Evolutionary conservation across 1,140 invertebrate species (phyloP).

Genomic region (Panonychus citri): DNA sequence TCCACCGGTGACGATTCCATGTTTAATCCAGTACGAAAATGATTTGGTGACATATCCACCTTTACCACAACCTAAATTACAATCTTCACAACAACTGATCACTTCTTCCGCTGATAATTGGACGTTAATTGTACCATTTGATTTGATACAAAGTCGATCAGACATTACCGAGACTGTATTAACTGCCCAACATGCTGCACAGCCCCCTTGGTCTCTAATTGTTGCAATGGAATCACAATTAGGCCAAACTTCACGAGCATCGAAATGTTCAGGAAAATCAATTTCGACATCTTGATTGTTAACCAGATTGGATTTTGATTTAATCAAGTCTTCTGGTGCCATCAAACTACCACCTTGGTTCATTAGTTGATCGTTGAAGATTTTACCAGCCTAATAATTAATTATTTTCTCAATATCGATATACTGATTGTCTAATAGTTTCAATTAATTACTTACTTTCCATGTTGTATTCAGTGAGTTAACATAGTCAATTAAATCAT

Average conservation of each 20-base stretch:
- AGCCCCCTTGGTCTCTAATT: background rate
- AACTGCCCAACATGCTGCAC: conserved; percentile 38
- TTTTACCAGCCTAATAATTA: background rate
- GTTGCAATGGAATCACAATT: conserved; percentile 34
- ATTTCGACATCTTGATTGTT: conserved; percentile 20
- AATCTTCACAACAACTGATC: conserved; percentile 56
- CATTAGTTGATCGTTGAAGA: conserved; percentile 14
- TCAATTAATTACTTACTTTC: background rate
- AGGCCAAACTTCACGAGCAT: conserved; percentile 52
- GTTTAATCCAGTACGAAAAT: conserved; percentile 57
- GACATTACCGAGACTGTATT: conserved; percentile 84
- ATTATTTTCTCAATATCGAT: background rate
- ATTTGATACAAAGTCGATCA: conserved; percentile 64
- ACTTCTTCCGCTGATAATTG: conserved; percentile 67
- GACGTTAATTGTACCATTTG: conserved; percentile 41
- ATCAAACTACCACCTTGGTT: conserved; percentile 27
- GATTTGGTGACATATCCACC: conserved; percentile 50
- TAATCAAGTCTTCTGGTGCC: conserved; percentile 28
- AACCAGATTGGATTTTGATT: too few relatives aligned
- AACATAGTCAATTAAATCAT: background rate
- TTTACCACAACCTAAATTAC: conserved; percentile 38
- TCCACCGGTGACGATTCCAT: conserved; percentile 59
- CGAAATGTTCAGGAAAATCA: conserved; percentile 49
- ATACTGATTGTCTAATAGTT: background rate
- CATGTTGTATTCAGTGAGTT: background rate